phyloP scores from a whole-genome alignment of 2,113 vertebrate species.

The Semnornis frantzii region DNA sequence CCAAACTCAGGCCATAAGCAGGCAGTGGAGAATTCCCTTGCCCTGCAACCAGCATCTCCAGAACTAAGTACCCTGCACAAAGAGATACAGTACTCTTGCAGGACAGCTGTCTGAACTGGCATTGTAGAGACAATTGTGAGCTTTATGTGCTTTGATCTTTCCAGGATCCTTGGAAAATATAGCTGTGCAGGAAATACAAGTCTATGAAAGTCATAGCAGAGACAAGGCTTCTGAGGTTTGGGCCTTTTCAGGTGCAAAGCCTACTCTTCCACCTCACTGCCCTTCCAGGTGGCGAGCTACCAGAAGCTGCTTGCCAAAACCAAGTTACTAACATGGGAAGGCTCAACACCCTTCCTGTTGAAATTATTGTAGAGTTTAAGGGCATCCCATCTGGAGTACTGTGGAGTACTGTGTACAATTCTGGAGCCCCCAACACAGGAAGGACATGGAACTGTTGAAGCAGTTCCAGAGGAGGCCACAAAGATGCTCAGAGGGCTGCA shows the following conservation, averaged over 20 bases:
- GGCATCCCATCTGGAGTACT: no score
- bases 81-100: neutral
- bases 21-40: neutral
- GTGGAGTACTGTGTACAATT: no score
- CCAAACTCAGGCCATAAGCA: neutral
- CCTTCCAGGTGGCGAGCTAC: slow-evolving; percentile 35
- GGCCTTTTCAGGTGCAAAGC: neutral
- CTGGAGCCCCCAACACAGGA: no score
- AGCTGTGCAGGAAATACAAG: slow-evolving; percentile 2
- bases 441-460: no score
- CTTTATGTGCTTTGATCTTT: slow-evolving; percentile 32
- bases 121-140: neutral
- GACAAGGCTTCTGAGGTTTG: neutral
- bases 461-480: no score
- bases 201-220: slow-evolving; percentile 35
- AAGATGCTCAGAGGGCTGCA: no score
- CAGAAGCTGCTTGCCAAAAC: slow-evolving; percentile 37
- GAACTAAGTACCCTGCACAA: neutral
- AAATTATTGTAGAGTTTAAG: neutral
- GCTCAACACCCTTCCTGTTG: slow-evolving; percentile 10
- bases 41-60: neutral
- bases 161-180: slow-evolving; percentile 27
- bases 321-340: slow-evolving; percentile 5
- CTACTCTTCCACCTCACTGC: slow-evolving; percentile 1
- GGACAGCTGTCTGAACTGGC: neutral